Percentiles rank a stretch among this genome's conserved stretches.
Conservation (phyloP, 1,140 invertebrate genomes). For the Thaumatotibia leucotreta region DNA sequence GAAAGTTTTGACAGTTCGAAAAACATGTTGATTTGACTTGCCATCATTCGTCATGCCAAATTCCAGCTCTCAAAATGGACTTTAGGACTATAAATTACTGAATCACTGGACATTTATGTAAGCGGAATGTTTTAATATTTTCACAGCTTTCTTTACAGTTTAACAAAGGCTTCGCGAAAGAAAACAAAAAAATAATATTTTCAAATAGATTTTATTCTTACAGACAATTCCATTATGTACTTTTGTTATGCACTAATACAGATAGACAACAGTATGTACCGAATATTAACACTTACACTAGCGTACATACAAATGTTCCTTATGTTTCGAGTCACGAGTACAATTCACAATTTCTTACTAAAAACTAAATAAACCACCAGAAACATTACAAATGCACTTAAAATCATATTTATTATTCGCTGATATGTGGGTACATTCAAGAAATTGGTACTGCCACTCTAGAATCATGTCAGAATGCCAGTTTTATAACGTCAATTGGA, state of each 20-base stretch:
- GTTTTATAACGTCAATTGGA: too few relatives aligned
- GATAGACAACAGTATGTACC: constrained; percentile 57
- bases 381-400: constrained; percentile 15
- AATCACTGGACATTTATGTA: too few relatives aligned
- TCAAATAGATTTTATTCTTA: constrained; percentile 71
- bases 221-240: constrained; percentile 72
- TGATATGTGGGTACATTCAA: background rate
- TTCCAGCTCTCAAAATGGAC: too few relatives aligned
- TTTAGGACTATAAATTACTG: too few relatives aligned
- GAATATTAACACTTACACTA: constrained; percentile 61
- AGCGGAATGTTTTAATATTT: background rate
- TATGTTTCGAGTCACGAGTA: constrained; percentile 22
- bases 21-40: too few relatives aligned
- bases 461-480: too few relatives aligned
- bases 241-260: constrained; percentile 65
- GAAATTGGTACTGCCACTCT: too few relatives aligned
- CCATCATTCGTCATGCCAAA: too few relatives aligned
- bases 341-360: background rate
- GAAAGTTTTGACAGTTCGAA: too few relatives aligned
- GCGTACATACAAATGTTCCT: constrained; percentile 41
- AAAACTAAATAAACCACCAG: background rate
- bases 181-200: constrained; percentile 34
- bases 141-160: background rate
- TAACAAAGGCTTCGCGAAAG: constrained; percentile 9
- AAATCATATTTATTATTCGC: constrained; percentile 10